Evolutionary conservation across 1,140 invertebrate genomes (phyloP).

Genomic region (Vollenhovia emeryi): DNA sequence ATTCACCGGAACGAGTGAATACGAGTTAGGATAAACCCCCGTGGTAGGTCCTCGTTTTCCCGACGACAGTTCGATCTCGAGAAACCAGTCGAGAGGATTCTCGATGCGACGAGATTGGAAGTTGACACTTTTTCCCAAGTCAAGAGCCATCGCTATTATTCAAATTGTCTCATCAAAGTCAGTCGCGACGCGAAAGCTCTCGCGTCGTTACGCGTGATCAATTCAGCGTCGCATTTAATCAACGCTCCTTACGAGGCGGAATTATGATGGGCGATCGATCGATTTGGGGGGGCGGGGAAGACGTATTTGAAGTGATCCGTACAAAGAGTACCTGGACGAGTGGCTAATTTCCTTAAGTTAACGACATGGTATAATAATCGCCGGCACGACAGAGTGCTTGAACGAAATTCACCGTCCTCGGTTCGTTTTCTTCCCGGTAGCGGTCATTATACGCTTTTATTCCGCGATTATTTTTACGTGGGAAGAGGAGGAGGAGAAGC

Average conservation of each 20-base stretch:
- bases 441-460: constrained; percentile 21
- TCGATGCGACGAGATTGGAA: constrained; percentile 26
- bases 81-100: constrained; percentile 26
- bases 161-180: constrained; percentile 74
- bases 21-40: constrained; percentile 9
- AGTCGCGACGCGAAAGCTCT: constrained; percentile 22
- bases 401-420: background rate
- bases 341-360: constrained; percentile 26
- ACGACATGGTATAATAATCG: background rate
- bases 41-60: background rate
- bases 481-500: background rate
- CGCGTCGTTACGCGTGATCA: constrained; percentile 65
- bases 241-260: background rate
- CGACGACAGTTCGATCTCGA: constrained; percentile 8
- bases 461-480: constrained; percentile 31
- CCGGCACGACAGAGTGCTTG: background rate
- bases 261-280: constrained; percentile 30
- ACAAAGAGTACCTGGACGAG: background rate
- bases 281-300: background rate
- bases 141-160: constrained; percentile 81
- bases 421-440: background rate
- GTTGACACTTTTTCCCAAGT: constrained; percentile 79
- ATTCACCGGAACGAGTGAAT: constrained; percentile 8
- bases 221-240: constrained; percentile 66
- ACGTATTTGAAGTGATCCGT: background rate